Base-by-base conservation (phyloP, 2,888 invertebrate genomes). In the Agrotis exclamationis region DNA sequence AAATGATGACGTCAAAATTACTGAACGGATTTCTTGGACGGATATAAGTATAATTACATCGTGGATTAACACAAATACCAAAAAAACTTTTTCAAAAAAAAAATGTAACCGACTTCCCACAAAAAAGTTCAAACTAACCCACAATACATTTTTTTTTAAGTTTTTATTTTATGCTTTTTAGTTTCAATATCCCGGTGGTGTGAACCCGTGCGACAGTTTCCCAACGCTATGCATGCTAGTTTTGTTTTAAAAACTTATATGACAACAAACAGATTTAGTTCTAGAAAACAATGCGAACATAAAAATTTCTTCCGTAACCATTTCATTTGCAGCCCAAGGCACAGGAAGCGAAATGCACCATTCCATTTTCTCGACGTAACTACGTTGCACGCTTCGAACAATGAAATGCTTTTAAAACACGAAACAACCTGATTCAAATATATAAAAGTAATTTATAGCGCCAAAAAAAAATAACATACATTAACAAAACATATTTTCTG, bases 331-430 rank as follows among this genome's bases (percentile, higher is more conserved):
- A 91, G 92, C 93, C 93, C 91, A 93, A 93, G 94, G 95, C 94
- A 88, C 90, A 92, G 94, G 91, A 93, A 92, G 90, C 90, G 89
- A 90, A 94, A 93, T 94, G 93, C 93, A 92, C 90, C 90, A 92
- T 94, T 94, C 93, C 91, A 94, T 95, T 95, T 93, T 93, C 94
- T 93, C 92, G 86, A 80, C 93, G 91, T 93, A 93, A 93, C 93
- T 91, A 91, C 92, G 86, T 93, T 92, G 92, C 92, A 91, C 91
- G 91, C 89, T 92, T 91, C 90, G 93, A 94, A 95, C 95, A 95
- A 95, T 94, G 94, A 93, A 95, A 95, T 92, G 95, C 95, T 95
- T 95, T 95, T 95, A 95, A 95, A 95, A 94, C 92, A 93, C 90
- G 91, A 90, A 92, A 93, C 92, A 91, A 92, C 91, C 90, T 92